Conservation (phyloP, 2,113 vertebrate species). For the Laterallus jamaicensis region DNA sequence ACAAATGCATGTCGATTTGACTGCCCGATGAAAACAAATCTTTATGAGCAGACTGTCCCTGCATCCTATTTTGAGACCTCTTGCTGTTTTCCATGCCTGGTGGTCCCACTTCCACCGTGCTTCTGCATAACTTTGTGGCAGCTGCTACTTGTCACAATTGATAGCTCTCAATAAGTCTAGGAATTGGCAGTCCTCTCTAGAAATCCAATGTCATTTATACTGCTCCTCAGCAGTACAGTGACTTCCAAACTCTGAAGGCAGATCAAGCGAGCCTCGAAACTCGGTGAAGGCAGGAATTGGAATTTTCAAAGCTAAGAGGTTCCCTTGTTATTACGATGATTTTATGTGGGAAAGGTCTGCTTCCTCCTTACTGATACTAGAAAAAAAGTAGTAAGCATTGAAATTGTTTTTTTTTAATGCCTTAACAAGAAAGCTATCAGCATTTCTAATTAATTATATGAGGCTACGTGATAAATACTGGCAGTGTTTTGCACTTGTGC, state of each 20-base stretch:
- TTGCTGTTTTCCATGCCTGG: neutral
- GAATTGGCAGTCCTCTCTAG: neutral
- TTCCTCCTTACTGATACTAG: neutral
- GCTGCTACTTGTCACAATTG: neutral
- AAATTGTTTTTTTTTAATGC: neutral
- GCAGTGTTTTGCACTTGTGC: neutral
- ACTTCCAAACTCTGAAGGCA: fast-evolving
- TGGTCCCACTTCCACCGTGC: neutral
- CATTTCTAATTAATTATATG: neutral
- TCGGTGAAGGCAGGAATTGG: neutral
- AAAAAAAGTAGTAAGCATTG: neutral
- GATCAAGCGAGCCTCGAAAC: neutral
- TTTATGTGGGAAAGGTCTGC: neutral
- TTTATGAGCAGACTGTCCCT: neutral
- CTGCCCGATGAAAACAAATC: neutral
- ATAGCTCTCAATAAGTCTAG: neutral
- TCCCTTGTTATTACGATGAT: neutral
- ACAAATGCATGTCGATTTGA: neutral
- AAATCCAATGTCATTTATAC: fast-evolving
- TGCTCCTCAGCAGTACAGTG: neutral
- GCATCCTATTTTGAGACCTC: neutral
- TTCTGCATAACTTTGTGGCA: neutral
- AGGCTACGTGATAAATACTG: neutral
- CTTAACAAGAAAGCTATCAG: neutral
- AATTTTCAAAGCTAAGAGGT: neutral